A percentile compares a stretch with the other conserved stretches of the same genome.
Evolutionary conservation across 2,888 invertebrate genomes (phyloP).

Genomic region (Odontomyia ornata): DNA sequence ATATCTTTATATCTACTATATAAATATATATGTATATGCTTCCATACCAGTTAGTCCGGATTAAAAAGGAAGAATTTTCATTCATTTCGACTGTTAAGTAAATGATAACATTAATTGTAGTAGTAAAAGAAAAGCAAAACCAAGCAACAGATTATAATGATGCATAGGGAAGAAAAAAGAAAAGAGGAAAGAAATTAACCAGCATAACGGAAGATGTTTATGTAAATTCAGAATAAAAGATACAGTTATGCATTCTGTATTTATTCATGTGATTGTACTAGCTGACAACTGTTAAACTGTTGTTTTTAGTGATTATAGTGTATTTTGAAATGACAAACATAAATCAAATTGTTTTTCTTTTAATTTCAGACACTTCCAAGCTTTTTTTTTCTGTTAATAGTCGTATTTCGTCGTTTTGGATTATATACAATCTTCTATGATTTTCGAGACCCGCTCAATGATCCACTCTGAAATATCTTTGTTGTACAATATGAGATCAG

Average conservation of each 20-base stretch:
- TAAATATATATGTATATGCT: constrained; percentile 23
- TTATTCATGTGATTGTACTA: constrained; percentile 42
- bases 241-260: constrained; percentile 43
- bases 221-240: constrained; percentile 37
- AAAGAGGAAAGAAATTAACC: neutral
- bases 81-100: constrained; percentile 29
- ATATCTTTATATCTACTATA: neutral
- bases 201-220: constrained; percentile 20
- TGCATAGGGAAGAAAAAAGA: neutral
- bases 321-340: constrained; percentile 42
- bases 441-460: too few relatives aligned
- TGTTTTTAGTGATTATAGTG: constrained; percentile 44
- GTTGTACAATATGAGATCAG: neutral
- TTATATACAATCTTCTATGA: too few relatives aligned
- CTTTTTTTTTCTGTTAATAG: neutral
- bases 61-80: neutral
- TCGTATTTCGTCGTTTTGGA: too few relatives aligned
- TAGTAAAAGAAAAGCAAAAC: constrained; percentile 4
- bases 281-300: constrained; percentile 44
- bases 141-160: constrained; percentile 24
- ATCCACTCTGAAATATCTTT: too few relatives aligned
- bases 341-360: neutral
- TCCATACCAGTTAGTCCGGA: constrained; percentile 27
- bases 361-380: neutral
- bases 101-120: constrained; percentile 21